These are phyloP conservation scores for Idaea dimidiata DNA, from an alignment of 2,888 invertebrate genomes.

Conservation along the genomic window DNA sequence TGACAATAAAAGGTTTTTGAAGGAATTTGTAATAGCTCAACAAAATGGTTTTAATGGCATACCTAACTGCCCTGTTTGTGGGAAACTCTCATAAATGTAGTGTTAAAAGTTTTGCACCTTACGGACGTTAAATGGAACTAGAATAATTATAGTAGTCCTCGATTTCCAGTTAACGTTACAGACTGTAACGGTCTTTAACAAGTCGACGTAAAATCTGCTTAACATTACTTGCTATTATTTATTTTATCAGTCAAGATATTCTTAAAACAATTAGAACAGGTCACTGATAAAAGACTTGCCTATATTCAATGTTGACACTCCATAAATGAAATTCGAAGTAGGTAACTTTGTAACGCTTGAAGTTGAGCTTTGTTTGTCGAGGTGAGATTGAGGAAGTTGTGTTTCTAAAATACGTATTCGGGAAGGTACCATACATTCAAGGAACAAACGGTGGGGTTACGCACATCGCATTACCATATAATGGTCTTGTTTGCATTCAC, in stretches of 20 bases:
- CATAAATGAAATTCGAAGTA: constrained; percentile 42
- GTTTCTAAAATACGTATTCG: constrained; percentile 53
- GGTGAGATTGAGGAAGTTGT: constrained; percentile 39
- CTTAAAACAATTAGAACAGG: constrained; percentile 56
- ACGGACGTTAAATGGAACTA: no score
- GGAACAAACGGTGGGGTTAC: constrained; percentile 63
- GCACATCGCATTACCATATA: constrained; percentile 74
- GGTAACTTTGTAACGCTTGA: constrained; percentile 27
- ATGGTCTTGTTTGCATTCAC: constrained; percentile 74
- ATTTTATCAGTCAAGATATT: constrained; percentile 57
- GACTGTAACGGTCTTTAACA: constrained; percentile 43
- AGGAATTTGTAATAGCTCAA: constrained; percentile 6
- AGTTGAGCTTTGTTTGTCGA: constrained; percentile 1
- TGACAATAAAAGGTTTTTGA: neutral
- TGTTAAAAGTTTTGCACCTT: neutral
- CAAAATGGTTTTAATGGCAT: constrained; percentile 5
- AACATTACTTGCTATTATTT: constrained; percentile 5
- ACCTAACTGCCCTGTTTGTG: constrained; percentile 13
- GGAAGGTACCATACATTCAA: constrained; percentile 50
- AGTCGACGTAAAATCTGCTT: constrained; percentile 23
- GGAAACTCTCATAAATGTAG: neutral
- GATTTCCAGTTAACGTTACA: constrained; percentile 11
- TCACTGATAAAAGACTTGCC: constrained; percentile 43
- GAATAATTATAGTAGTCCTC: no score
- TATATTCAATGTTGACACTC: constrained; percentile 49